A percentile compares a stretch with the other conserved stretches of the same genome.
Conservation (phyloP, 2,888 invertebrate genomes). For the Koerneria pararmatus region DNA sequence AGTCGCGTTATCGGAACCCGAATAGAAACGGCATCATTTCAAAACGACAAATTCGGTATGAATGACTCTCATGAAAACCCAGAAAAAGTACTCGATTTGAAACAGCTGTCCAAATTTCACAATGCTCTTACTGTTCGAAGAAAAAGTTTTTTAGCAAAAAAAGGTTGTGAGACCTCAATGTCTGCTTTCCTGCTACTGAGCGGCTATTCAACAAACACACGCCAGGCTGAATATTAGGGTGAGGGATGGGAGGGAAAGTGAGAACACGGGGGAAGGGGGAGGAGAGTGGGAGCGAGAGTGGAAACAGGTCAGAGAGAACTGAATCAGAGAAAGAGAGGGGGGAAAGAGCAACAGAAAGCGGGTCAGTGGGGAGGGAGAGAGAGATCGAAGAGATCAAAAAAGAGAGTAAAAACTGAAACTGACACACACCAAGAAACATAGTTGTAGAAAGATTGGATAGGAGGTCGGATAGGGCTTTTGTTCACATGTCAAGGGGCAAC, state of each 20-base stretch:
- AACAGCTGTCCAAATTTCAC: background rate
- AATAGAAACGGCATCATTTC: too few relatives aligned
- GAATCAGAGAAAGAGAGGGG: slow-evolving; percentile 9
- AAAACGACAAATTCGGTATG: too few relatives aligned
- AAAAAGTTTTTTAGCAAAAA: background rate
- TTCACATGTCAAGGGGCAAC: too few relatives aligned
- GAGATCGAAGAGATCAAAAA: background rate
- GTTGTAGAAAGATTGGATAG: too few relatives aligned
- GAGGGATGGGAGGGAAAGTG: background rate
- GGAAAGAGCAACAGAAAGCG: slow-evolving; percentile 2
- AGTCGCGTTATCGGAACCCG: too few relatives aligned
- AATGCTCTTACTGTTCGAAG: background rate
- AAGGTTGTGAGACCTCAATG: too few relatives aligned
- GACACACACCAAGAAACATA: too few relatives aligned
- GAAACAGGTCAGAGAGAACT: background rate
- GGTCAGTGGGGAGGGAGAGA: slow-evolving; percentile 11
- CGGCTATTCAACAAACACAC: background rate
- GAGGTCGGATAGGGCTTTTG: too few relatives aligned
- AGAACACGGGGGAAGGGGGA: slow-evolving; percentile 6
- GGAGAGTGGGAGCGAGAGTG: slow-evolving; percentile 9
- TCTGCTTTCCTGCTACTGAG: background rate
- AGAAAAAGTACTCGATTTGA: too few relatives aligned
- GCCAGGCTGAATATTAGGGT: background rate
- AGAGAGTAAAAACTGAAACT: too few relatives aligned
- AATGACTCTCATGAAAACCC: too few relatives aligned